These are phyloP conservation scores for Cryptocheilus praepositus DNA, from an alignment of 2,888 invertebrate genomes.

Conservation along the genomic window DNA sequence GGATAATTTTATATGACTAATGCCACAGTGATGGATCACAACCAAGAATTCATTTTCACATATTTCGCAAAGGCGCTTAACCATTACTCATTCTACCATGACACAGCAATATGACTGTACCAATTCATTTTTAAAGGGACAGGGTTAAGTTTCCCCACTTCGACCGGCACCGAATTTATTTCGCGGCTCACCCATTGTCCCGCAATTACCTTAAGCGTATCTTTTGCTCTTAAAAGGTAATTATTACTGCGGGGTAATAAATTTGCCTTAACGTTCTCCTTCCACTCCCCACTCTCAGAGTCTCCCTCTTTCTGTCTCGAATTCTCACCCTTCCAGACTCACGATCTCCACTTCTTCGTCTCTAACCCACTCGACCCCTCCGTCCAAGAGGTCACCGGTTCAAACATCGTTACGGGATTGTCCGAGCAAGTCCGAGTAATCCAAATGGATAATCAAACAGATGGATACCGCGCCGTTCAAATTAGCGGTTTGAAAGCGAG, in stretches of 20 bases:
- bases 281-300: neutral
- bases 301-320: slow-evolving; percentile 10
- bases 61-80: too few relatives aligned
- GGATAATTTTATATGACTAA: too few relatives aligned
- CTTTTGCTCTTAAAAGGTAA: slow-evolving; percentile 42
- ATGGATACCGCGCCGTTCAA: slow-evolving; percentile 23
- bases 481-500: slow-evolving; percentile 12
- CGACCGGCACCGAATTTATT: slow-evolving; percentile 36
- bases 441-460: slow-evolving; percentile 31
- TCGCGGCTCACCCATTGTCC: slow-evolving; percentile 24
- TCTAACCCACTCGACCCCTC: neutral
- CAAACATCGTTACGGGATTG: slow-evolving; percentile 33
- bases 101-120: too few relatives aligned
- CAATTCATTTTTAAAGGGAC: too few relatives aligned
- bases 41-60: too few relatives aligned
- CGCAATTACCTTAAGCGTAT: slow-evolving; percentile 44
- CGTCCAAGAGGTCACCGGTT: slow-evolving; percentile 27
- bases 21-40: too few relatives aligned
- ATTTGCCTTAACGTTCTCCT: slow-evolving; percentile 40
- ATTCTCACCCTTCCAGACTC: slow-evolving; percentile 13
- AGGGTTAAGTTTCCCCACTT: too few relatives aligned
- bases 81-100: too few relatives aligned
- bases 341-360: neutral
- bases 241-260: slow-evolving; percentile 49
- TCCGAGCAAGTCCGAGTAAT: slow-evolving; percentile 26